Conservation (phyloP, 37 sponge, comb jelly and placozoan genomes). For the Spongilla lacustris region DNA sequence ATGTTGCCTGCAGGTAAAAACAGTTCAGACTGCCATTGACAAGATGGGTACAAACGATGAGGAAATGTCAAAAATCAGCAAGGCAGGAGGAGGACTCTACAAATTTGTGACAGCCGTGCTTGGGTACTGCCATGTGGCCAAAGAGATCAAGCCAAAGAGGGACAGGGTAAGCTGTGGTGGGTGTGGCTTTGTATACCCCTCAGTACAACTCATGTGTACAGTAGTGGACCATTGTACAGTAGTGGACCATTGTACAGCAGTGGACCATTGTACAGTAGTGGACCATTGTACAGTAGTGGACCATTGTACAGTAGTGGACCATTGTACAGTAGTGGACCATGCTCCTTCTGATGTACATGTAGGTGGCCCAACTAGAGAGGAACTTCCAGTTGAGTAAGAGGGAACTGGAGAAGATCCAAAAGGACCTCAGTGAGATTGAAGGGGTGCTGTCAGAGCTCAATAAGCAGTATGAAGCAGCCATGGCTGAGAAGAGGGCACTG, state of each 20-base stretch:
- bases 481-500: constrained; percentile 87
- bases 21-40: constrained; percentile 52
- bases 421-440: constrained; percentile 83
- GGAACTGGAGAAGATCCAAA: constrained; percentile 94
- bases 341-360: too few relatives aligned
- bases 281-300: too few relatives aligned
- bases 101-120: constrained; percentile 97
- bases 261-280: too few relatives aligned
- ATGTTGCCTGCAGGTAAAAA: constrained; percentile 49
- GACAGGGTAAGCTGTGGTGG: constrained; percentile 66
- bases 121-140: constrained; percentile 96
- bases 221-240: too few relatives aligned
- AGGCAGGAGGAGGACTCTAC: constrained; percentile 94
- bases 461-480: constrained; percentile 93
- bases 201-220: constrained; percentile 86
- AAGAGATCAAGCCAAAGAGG: constrained; percentile 98
- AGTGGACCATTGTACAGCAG: too few relatives aligned
- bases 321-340: too few relatives aligned
- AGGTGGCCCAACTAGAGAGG: constrained; percentile 93
- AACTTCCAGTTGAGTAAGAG: constrained; percentile 95
- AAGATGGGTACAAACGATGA: constrained; percentile 80
- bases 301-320: too few relatives aligned
- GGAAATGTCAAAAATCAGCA: constrained; percentile 90
- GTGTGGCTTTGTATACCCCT: constrained; percentile 86
- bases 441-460: constrained; percentile 76